phyloP scores from a whole-genome alignment of 2,888 invertebrate genomes.

The Nipponacmea schrenckii region DNA sequence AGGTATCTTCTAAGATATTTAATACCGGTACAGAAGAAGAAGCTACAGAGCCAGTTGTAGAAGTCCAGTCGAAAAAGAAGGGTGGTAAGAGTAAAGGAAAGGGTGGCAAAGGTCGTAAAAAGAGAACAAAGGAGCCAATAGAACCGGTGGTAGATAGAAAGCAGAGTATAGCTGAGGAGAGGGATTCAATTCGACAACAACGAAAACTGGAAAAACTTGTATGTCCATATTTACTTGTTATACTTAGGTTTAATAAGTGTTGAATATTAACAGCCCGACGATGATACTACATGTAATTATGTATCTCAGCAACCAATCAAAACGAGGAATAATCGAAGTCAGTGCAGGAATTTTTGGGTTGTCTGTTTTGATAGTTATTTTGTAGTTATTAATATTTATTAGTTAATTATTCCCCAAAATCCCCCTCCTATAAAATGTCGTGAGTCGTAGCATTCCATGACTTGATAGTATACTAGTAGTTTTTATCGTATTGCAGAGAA shows the following conservation, averaged over 20 bases:
- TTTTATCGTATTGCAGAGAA: not conserved
- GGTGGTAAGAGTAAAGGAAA: not conserved
- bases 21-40: not conserved
- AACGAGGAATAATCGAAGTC: too few species aligned
- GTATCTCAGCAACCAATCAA: too few species aligned
- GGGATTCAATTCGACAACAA: not conserved
- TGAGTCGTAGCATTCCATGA: too few species aligned
- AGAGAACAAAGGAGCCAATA: not conserved
- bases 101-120: not conserved
- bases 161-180: not conserved
- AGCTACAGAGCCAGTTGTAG: not conserved
- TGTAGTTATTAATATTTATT: too few species aligned
- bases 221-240: not conserved
- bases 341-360: too few species aligned
- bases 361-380: too few species aligned
- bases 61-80: not conserved
- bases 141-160: not conserved
- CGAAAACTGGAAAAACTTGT: not conserved
- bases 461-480: too few species aligned
- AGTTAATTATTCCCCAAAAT: too few species aligned
- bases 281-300: too few species aligned
- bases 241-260: too few species aligned
- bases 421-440: too few species aligned
- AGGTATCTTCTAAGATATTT: not conserved
- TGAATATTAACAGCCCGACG: too few species aligned